Percentiles rank a stretch among this genome's conserved stretches.
Conservation (phyloP, 1,140 invertebrate species). For the Geopemphigus sp. region DNA sequence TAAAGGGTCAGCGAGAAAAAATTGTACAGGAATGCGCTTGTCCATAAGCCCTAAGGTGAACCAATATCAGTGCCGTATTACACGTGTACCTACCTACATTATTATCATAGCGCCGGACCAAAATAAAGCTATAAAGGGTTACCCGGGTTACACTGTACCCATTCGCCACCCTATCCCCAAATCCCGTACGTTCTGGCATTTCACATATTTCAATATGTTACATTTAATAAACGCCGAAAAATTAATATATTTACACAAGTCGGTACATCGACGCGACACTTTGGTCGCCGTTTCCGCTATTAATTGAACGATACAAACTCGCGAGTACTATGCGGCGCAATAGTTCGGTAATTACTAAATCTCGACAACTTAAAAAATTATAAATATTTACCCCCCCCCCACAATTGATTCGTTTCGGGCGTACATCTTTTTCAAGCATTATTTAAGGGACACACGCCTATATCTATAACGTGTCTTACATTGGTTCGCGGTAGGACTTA, state of each 20-base stretch:
- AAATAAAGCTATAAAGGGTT: not conserved
- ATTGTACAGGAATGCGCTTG: constrained; percentile 37
- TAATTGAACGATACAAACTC: not conserved
- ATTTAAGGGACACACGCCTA: too few species aligned
- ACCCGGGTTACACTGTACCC: too few species aligned
- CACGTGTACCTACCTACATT: not conserved
- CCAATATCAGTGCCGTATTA: not conserved
- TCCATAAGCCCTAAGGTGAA: constrained; percentile 21
- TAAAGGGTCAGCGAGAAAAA: constrained; percentile 34
- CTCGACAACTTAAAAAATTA: not conserved
- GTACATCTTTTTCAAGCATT: too few species aligned
- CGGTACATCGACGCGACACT: too few species aligned
- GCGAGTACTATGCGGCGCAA: not conserved
- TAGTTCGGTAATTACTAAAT: not conserved
- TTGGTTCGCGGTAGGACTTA: too few species aligned
- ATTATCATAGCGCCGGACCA: not conserved
- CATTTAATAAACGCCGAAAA: too few species aligned
- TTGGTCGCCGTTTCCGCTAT: too few species aligned
- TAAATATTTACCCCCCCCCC: not conserved
- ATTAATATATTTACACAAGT: too few species aligned
- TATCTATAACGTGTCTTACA: too few species aligned
- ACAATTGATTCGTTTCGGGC: not conserved
- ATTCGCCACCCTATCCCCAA: too few species aligned
- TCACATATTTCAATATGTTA: too few species aligned
- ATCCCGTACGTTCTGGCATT: too few species aligned